Conservation (phyloP, 92 coral and sea anemone species). For the Phenganax subtilis region DNA sequence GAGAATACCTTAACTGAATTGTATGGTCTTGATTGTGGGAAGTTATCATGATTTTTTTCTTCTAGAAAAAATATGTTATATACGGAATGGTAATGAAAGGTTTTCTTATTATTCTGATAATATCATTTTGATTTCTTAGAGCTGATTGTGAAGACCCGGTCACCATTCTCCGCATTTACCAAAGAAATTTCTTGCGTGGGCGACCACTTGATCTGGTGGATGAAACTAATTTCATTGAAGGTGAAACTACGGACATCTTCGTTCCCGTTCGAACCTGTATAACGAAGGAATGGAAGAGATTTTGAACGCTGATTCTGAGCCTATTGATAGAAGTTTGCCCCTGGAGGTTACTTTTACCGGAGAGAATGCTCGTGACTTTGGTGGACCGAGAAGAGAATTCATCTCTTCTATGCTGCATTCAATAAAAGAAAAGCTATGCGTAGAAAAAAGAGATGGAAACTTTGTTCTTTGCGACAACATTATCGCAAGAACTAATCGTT, state of each 20-base stretch:
- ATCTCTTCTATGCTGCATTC: slow-evolving; percentile 18
- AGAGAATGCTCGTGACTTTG: slow-evolving; percentile 48
- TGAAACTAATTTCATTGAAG: slow-evolving; percentile 32
- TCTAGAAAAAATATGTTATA: too few species aligned
- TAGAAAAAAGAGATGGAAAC: slow-evolving; percentile 12
- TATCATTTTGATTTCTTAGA: too few species aligned
- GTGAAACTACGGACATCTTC: slow-evolving; percentile 48
- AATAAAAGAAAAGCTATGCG: slow-evolving; percentile 28
- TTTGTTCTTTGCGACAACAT: slow-evolving; percentile 6
- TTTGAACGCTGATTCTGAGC: not conserved
- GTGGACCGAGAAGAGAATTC: slow-evolving; percentile 52
- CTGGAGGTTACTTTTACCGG: slow-evolving; percentile 47
- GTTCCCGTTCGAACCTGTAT: slow-evolving; percentile 30
- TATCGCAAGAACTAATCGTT: not conserved
- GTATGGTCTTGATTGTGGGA: too few species aligned
- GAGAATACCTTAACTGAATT: too few species aligned
- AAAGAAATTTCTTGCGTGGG: slow-evolving; percentile 34
- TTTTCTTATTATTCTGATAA: too few species aligned
- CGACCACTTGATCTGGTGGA: slow-evolving; percentile 30
- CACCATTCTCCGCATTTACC: not conserved
- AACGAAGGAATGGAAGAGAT: slow-evolving; percentile 52
- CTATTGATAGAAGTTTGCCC: slow-evolving; percentile 42
- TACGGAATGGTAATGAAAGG: too few species aligned
- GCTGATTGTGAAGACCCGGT: too few species aligned
- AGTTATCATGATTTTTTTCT: too few species aligned